These are phyloP conservation scores for Anaspis maculata DNA, from an alignment of 2,888 invertebrate genomes.

Conservation along the genomic window DNA sequence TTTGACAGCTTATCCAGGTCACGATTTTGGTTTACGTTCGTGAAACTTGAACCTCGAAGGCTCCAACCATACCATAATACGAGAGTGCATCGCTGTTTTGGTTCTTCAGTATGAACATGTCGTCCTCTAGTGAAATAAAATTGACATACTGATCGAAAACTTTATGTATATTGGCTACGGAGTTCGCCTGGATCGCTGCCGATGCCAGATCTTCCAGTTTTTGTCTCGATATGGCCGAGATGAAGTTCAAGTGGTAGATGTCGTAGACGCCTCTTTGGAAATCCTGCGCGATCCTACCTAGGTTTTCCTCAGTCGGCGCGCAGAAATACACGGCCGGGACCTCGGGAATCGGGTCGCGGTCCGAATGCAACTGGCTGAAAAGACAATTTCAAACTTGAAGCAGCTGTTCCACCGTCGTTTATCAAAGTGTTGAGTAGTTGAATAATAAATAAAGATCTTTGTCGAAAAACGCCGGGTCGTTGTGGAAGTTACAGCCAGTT, in stretches of 20 bases:
- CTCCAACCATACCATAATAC: constrained; percentile 85
- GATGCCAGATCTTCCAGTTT: constrained; percentile 93
- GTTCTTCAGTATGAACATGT: constrained; percentile 89
- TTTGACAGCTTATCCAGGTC: too few relatives aligned
- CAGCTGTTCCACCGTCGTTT: too few relatives aligned
- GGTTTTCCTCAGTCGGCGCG: constrained; percentile 90
- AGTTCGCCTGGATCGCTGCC: constrained; percentile 82
- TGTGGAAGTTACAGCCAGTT: too few relatives aligned
- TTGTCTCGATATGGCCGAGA: constrained; percentile 88
- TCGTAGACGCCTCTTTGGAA: constrained; percentile 86
- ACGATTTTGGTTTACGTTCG: too few relatives aligned
- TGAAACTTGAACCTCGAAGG: too few relatives aligned
- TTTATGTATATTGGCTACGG: constrained; percentile 87
- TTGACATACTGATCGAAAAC: constrained; percentile 98
- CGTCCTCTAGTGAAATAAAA: constrained; percentile 96
- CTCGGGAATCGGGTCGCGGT: constrained; percentile 91
- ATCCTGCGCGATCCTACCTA: constrained; percentile 87
- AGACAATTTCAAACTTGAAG: too few relatives aligned
- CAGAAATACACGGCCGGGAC: constrained; percentile 99
- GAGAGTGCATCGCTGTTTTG: constrained; percentile 86
- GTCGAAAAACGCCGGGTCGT: too few relatives aligned
- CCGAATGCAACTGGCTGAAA: constrained; percentile 73
- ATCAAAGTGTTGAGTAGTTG: too few relatives aligned
- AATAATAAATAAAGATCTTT: too few relatives aligned
- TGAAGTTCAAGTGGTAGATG: constrained; percentile 92